Percentiles rank a stretch among this genome's conserved stretches.
phyloP scores from a whole-genome alignment of 2,797 vertebrate species.

The Sitta carolinensis region DNA sequence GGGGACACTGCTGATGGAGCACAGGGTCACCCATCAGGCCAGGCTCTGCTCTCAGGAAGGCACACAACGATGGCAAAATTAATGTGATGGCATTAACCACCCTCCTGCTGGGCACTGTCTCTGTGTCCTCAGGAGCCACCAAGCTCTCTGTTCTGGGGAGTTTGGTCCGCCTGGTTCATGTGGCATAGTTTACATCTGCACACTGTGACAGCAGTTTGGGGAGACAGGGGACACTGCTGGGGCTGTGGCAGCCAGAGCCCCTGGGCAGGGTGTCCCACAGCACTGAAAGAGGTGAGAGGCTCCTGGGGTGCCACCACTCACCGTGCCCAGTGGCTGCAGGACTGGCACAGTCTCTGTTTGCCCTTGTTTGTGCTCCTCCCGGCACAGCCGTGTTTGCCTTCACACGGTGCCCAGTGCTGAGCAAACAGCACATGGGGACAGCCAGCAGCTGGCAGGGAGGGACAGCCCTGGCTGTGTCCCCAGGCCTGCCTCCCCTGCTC shows the following conservation, averaged over 20 bases:
- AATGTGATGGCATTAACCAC: background rate
- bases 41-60: background rate
- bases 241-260: background rate
- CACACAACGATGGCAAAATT: accelerated
- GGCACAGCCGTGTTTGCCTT: background rate
- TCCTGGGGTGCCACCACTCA: background rate
- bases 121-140: background rate
- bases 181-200: background rate
- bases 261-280: background rate
- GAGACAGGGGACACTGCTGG: background rate
- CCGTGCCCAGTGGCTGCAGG: accelerated
- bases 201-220: background rate
- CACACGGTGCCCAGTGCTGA: background rate
- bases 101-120: background rate
- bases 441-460: slow-evolving; percentile 26
- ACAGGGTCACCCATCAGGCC: accelerated
- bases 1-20: background rate
- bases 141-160: background rate
- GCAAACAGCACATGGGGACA: slow-evolving; percentile 21
- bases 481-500: background rate
- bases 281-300: background rate
- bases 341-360: background rate
- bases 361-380: background rate
- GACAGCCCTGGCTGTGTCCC: background rate
- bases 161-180: accelerated